Evolutionary conservation across 30 jellyfish, hydroid and myxozoan genomes (phyloP), one percentile per base, ranked within the genome.

Genomic region (Aurelia sp.): DNA sequence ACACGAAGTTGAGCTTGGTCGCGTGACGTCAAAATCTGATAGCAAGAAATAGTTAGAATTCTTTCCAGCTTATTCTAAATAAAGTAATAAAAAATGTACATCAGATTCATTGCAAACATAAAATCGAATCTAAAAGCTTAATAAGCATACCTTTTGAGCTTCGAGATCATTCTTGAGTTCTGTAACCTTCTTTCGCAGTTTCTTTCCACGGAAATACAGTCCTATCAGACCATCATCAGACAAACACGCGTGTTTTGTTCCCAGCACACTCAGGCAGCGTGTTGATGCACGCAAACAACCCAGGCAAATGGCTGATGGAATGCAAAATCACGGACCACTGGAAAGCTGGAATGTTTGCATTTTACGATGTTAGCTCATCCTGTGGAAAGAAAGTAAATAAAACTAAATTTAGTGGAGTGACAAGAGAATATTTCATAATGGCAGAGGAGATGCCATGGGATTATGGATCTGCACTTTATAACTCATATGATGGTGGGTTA

Each of bases 241-340:
- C 88, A 52, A 87, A 84, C 53, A 20, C 81, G 27, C 74, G 71
- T 27, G 74, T 64, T 21, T 33, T 84, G 72, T 84, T 84, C 78
- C 93, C 93, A n/a, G 93, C 93, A 16, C 87, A 84, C 22, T 84
- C 93, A 33, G 93, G 81, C 17, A 62, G 62, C 48, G 75, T 64
- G 13, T 31, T 59, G 17, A 84, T 84, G 93, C 82, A 73, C 55
- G 93, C 88, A 21, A 58, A 72, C 18, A 73, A 84, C 15, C 80
- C 93, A 2, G 93, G 93, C 75, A 27, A 61, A 10, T 84, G 93
- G 93, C 24, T 84, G 83, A 7, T 72, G 17, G 81, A 62, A 24
- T 84, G 93, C 72, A 65, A 61, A 50, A 40, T 84, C 15, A 44
- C 63, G 20, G 88, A 72, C 52, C 93, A 84, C n/a, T 17, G 66